These are phyloP conservation scores for Agriopis aurantiaria DNA, from an alignment of 2,888 invertebrate species.

Conservation along the genomic window DNA sequence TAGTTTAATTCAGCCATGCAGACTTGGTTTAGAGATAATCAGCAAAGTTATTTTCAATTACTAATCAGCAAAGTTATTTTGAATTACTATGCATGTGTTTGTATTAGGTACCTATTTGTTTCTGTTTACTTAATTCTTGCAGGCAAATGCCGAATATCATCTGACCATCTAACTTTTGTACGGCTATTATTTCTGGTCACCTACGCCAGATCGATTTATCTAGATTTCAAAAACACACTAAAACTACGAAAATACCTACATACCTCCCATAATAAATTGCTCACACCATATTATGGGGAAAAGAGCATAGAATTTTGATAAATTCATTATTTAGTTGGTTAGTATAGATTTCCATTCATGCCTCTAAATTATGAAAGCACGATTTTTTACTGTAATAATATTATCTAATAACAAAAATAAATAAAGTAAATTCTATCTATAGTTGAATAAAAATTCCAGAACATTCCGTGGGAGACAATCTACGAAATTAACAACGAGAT, in stretches of 20 bases:
- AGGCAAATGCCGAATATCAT: too few species aligned
- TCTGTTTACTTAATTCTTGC: too few species aligned
- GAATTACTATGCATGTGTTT: too few species aligned
- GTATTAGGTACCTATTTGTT: too few species aligned
- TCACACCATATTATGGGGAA: not conserved
- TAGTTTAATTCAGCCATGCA: too few species aligned
- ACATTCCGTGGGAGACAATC: not conserved
- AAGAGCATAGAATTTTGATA: not conserved
- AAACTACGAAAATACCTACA: not conserved
- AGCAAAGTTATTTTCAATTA: too few species aligned
- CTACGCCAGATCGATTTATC: too few species aligned
- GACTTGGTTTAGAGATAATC: too few species aligned
- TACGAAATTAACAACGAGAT: not conserved
- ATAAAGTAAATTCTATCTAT: not conserved
- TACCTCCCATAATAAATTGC: not conserved
- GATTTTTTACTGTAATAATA: constrained; percentile 1
- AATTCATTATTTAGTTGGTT: not conserved
- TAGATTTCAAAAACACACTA: not conserved
- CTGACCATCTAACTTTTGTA: too few species aligned
- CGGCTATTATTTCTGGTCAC: too few species aligned
- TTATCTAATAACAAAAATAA: not conserved
- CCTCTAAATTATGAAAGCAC: constrained; percentile 9
- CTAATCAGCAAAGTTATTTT: too few species aligned
- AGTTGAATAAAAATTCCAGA: not conserved
- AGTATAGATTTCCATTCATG: constrained; percentile 8